Evolutionary conservation across 2,797 vertebrate genomes (phyloP).

Genomic region (Sciurus vulgaris): DNA sequence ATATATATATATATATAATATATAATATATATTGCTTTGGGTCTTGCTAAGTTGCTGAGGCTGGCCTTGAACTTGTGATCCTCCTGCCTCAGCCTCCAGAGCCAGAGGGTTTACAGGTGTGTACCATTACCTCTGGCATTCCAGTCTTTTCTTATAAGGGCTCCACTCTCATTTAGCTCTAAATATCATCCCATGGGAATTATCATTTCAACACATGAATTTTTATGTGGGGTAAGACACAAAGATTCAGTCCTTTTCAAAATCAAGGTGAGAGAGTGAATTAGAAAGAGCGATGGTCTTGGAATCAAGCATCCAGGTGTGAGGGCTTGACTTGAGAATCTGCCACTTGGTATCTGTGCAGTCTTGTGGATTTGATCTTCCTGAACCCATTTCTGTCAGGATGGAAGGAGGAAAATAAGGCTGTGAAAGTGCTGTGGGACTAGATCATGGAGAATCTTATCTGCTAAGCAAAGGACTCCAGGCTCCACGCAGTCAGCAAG

Average conservation of each 20-base stretch:
- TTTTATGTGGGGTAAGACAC: background rate
- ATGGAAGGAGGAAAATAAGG: background rate
- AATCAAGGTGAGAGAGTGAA: background rate
- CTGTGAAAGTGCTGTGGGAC: background rate
- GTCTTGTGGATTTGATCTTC: background rate
- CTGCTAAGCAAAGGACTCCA: conserved; percentile 5
- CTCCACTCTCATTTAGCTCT: background rate
- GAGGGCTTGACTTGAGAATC: background rate
- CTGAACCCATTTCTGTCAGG: background rate
- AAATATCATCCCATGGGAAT: background rate
- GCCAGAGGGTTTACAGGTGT: too few species aligned
- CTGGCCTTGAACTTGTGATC: too few species aligned
- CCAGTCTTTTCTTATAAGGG: background rate
- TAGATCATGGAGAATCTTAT: background rate
- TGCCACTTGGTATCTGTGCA: background rate
- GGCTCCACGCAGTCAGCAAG: background rate
- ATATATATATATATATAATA: too few species aligned
- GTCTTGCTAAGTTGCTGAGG: too few species aligned
- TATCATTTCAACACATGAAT: background rate
- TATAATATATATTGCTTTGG: too few species aligned
- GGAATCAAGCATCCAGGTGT: background rate
- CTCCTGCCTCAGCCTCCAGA: too few species aligned
- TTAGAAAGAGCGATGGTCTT: background rate
- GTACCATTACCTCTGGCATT: too few species aligned
- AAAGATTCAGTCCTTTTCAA: background rate